Conservation (phyloP, 2,888 invertebrate genomes). For the Aleiodes leptofemur region DNA sequence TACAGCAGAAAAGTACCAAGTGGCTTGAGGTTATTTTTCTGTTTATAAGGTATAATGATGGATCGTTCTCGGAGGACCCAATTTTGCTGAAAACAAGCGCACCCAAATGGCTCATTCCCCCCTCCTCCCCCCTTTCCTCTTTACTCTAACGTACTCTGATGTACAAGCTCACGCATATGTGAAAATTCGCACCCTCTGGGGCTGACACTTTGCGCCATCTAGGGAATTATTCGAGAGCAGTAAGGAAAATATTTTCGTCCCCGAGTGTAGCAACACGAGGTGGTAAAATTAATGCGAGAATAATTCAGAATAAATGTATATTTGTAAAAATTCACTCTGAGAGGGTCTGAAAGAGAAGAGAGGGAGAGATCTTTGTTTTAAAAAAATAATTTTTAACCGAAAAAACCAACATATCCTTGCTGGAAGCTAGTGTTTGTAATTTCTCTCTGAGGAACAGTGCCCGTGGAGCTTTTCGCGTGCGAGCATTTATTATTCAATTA, state of each 20-base stretch:
- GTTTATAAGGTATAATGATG: constrained; percentile 15
- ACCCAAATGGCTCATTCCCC: constrained; percentile 12
- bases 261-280: background rate
- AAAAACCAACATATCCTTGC: constrained; percentile 5
- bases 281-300: background rate
- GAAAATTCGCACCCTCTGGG: constrained; percentile 18
- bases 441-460: constrained; percentile 4
- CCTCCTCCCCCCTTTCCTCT: background rate
- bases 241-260: background rate
- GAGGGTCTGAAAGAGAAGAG: no score
- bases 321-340: no score
- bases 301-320: background rate
- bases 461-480: constrained; percentile 44
- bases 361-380: background rate
- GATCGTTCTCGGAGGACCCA: constrained; percentile 23
- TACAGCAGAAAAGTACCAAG: background rate
- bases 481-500: constrained; percentile 57
- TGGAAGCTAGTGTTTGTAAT: constrained; percentile 5
- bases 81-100: constrained; percentile 18
- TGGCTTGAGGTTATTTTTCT: constrained; percentile 13
- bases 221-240: constrained; percentile 2
- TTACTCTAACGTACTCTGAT: background rate
- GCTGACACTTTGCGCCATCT: background rate
- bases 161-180: constrained; percentile 23
- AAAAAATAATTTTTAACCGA: constrained; percentile 13